A percentile compares a stretch with the other conserved stretches of the same genome.
These are phyloP conservation scores for Tetrao urogallus DNA, from an alignment of 2,113 vertebrate genomes.

Conservation along the genomic window DNA sequence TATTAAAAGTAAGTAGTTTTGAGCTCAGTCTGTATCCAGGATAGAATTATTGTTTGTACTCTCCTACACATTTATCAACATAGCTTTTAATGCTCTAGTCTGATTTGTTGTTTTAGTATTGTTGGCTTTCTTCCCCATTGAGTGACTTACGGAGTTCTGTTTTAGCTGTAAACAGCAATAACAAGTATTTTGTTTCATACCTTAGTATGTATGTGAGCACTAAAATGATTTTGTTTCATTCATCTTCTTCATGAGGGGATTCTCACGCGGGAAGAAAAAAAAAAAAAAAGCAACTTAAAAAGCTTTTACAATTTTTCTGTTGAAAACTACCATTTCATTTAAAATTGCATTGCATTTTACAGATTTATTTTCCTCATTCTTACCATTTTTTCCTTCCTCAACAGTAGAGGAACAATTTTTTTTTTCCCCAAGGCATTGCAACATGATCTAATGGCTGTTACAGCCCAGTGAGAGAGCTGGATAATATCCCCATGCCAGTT, in stretches of 20 bases:
- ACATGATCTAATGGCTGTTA: neutral
- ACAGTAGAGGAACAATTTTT: neutral
- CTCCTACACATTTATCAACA: neutral
- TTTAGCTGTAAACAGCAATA: constrained; percentile 29
- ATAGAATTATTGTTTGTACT: neutral
- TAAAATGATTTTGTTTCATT: neutral
- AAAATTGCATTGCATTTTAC: neutral
- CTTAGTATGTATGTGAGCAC: constrained; percentile 7
- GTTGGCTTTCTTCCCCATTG: neutral
- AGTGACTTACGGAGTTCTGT: neutral
- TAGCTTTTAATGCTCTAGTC: neutral
- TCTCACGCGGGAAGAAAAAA: neutral
- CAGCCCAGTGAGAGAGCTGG: neutral
- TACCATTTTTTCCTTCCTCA: neutral
- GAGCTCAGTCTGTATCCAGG: neutral
- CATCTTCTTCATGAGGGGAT: neutral
- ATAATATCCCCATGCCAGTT: neutral
- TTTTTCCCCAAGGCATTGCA: neutral
- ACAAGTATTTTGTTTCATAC: neutral
- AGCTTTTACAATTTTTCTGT: neutral
- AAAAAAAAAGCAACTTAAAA: neutral
- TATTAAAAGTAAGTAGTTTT: neutral
- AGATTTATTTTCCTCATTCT: neutral
- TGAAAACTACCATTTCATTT: neutral
- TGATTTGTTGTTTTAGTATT: constrained; percentile 19